Evolutionary conservation across 1,140 invertebrate genomes (phyloP).

Genomic region (Pseudomyrmex gracilis): DNA sequence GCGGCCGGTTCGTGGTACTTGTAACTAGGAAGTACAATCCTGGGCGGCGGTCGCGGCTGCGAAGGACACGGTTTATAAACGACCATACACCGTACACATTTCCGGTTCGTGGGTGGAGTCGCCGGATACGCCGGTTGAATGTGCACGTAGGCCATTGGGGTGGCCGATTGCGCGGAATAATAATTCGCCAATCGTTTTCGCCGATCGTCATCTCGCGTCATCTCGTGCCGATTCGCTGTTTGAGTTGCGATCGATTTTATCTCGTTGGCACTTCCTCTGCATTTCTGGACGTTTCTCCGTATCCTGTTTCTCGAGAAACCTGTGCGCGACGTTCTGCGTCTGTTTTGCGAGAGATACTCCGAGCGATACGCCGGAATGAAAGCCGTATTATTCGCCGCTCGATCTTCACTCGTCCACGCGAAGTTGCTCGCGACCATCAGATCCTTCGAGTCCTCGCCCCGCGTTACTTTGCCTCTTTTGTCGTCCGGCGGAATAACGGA

Average conservation of each 20-base stretch:
- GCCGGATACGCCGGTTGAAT: constrained; percentile 77
- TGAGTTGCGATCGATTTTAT: neutral
- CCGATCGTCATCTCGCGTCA: constrained; percentile 24
- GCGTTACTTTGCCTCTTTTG: neutral
- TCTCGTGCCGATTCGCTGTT: neutral
- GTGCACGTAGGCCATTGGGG: constrained; percentile 82
- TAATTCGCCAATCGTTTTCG: constrained; percentile 66
- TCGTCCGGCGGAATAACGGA: constrained; percentile 20
- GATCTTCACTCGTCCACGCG: neutral
- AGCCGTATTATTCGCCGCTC: neutral
- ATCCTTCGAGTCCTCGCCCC: neutral
- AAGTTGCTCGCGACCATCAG: constrained; percentile 4
- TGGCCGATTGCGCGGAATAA: constrained; percentile 67
- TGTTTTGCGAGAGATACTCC: neutral
- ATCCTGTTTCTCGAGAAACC: neutral
- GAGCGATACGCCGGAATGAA: constrained; percentile 1
- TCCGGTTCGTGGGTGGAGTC: constrained; percentile 73
- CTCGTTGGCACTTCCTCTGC: neutral
- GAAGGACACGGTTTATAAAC: constrained; percentile 81
- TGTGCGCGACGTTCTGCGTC: constrained; percentile 9
- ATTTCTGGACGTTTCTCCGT: neutral
- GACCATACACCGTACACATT: constrained; percentile 81
- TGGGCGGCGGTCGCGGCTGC: constrained; percentile 66
- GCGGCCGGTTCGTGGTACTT: constrained; percentile 76
- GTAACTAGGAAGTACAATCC: constrained; percentile 75